A percentile compares a stretch with the other conserved stretches of the same genome.
phyloP scores from a whole-genome alignment of 2,888 invertebrate species.

The Odontocerum albicorne region DNA sequence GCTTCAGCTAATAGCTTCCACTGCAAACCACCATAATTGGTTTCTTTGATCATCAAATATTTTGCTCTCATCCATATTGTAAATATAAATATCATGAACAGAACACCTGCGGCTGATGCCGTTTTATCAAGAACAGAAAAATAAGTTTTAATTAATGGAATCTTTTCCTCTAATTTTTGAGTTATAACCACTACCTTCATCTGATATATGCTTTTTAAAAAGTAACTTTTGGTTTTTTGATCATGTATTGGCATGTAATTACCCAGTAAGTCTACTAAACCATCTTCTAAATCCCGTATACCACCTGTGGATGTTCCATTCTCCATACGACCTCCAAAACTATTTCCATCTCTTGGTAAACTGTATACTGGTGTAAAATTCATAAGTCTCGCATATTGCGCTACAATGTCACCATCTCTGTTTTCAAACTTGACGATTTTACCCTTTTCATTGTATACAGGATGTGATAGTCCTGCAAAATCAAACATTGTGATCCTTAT shows the following conservation, averaged over 20 bases:
- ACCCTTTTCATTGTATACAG: constrained; percentile 14
- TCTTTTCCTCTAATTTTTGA: constrained; percentile 11
- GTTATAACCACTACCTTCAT: constrained; percentile 15
- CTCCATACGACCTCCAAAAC: constrained; percentile 10
- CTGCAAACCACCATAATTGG: background rate
- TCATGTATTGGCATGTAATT: too few relatives aligned
- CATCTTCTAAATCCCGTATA: constrained; percentile 22
- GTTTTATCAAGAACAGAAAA: constrained; percentile 11
- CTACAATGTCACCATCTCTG: constrained; percentile 22
- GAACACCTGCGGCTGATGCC: background rate
- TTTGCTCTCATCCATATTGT: constrained; percentile 18
- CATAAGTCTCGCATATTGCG: constrained; percentile 20
- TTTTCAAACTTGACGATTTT: constrained; percentile 20
- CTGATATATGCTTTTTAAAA: constrained; percentile 15
- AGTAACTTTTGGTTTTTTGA: too few relatives aligned
- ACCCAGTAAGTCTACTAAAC: constrained; percentile 22
- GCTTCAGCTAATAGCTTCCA: constrained; percentile 1
- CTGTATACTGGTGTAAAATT: constrained; percentile 30
- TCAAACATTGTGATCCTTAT: constrained; percentile 22
- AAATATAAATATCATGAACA: constrained; percentile 4
- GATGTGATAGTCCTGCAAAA: constrained; percentile 18
- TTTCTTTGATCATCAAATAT: background rate
- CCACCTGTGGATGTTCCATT: constrained; percentile 17
- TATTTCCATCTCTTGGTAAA: constrained; percentile 16
- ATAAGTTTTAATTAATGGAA: constrained; percentile 11